Evolutionary conservation across 2,797 vertebrate genomes (phyloP).

Genomic region (Eulemur coronatus): DNA sequence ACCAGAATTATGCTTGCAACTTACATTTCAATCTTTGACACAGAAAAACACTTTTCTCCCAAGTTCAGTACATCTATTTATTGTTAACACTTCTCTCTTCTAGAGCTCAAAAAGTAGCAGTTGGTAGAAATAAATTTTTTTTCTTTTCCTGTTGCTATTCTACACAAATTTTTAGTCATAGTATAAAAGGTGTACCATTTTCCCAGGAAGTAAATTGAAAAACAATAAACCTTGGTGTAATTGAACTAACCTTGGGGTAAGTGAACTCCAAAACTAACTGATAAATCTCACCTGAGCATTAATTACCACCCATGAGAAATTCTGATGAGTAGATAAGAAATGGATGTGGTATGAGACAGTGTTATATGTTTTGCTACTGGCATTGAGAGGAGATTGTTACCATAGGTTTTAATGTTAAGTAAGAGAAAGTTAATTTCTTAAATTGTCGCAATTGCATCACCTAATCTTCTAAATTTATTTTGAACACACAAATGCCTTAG

Average conservation of each 20-base stretch:
- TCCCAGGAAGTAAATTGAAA: background rate
- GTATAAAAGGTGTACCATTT: background rate
- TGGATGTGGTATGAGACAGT: background rate
- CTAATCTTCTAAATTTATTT: background rate
- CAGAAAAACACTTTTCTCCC: background rate
- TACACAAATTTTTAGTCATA: background rate
- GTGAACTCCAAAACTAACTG: background rate
- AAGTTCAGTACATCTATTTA: background rate
- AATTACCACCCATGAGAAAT: background rate
- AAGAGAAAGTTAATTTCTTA: background rate
- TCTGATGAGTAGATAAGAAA: background rate
- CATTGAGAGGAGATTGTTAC: background rate
- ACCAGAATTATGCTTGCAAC: background rate
- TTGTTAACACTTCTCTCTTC: background rate
- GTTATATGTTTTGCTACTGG: background rate
- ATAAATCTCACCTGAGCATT: background rate
- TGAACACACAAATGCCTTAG: background rate
- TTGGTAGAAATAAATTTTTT: background rate
- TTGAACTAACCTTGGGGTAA: background rate
- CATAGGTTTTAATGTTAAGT: background rate
- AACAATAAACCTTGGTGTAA: background rate
- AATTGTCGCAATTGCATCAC: background rate
- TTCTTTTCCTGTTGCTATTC: background rate
- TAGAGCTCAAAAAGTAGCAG: background rate
- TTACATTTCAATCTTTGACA: conserved; percentile 43